Percentiles rank a stretch among this genome's conserved stretches.
Evolutionary conservation across 2,888 invertebrate genomes (phyloP).

Genomic region (Physocephala rufipes): DNA sequence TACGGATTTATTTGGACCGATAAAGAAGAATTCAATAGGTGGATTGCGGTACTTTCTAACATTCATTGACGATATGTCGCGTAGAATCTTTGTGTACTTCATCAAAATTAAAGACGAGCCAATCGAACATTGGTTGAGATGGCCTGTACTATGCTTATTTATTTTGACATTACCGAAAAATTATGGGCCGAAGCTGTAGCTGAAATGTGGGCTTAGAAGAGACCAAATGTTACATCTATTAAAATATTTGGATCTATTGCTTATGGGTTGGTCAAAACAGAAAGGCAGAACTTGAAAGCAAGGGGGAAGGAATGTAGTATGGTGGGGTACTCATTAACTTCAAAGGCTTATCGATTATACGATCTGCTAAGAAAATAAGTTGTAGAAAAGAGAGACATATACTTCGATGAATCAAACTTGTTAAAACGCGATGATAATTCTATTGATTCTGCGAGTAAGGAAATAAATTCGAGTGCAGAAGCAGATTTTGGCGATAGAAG

Average conservation of each 20-base stretch:
- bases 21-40: neutral
- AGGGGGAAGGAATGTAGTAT: conserved; percentile 1
- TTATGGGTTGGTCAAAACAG: conserved; percentile 26
- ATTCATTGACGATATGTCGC: neutral
- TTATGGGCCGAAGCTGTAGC: conserved; percentile 37
- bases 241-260: conserved; percentile 38
- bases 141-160: conserved; percentile 29
- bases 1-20: too few species aligned
- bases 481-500: too few species aligned
- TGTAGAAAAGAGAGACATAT: neutral
- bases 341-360: too few species aligned
- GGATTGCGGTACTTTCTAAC: neutral
- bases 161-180: conserved; percentile 10
- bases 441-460: too few species aligned
- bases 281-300: neutral
- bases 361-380: neutral
- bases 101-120: neutral
- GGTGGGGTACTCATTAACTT: neutral
- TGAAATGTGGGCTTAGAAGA: conserved; percentile 30
- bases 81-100: too few species aligned
- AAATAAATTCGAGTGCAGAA: too few species aligned
- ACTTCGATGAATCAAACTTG: neutral
- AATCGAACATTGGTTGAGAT: too few species aligned
- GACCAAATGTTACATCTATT: conserved; percentile 32
- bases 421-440: neutral